Base-by-base conservation (phyloP, 2,888 invertebrate species). In the Dichetophora obliterata region DNA sequence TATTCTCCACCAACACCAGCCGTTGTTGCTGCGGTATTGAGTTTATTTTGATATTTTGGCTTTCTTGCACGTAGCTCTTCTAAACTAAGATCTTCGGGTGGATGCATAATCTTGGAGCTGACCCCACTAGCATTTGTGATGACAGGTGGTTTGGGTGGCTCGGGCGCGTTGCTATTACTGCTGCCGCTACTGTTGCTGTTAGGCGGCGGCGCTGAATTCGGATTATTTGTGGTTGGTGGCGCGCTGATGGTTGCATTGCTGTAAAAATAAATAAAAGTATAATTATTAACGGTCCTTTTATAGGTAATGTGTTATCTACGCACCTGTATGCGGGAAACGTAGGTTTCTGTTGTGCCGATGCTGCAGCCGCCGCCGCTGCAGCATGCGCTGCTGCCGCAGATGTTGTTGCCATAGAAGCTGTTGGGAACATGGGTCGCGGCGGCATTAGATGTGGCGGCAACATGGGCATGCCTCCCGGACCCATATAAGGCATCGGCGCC, bases 51-150 rank as follows among this genome's bases (percentile, higher is more conserved):
- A 87, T 96, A 96, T 85, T 93, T 93, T 11, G 92, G 90, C 84
- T 91, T 90, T 71, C 94, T 90, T 9, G 96, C 94, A 70, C 94
- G 91, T 81, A 95, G 92, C 90, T 97, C 96, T 88, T 96, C 96
- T 88, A 96, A 87, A 43, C 98, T 98, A 74, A 97, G 93, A 89
- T 97, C 97, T 88, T 98, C 98, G 0, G 96, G 94, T 0, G 98
- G 98, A 89, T 98, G 98, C 82, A 98, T 93, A 76, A 98, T 98
- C 90, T 95, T 95, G 85, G 96, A 95, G 54, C 95, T 94, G 6
- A 96, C 94, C 61, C 95, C 95, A 6, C 95, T 94, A n/a, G 94
- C 92, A 16, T 93, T 93, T 72, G 95, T 94, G 11, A 91, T 19
- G 68, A 84, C 80, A 14, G 83, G 82, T 37, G 85, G 79, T 79